Base-by-base conservation (phyloP, 1,140 invertebrate species). In the Drosophila virilis region DNA sequence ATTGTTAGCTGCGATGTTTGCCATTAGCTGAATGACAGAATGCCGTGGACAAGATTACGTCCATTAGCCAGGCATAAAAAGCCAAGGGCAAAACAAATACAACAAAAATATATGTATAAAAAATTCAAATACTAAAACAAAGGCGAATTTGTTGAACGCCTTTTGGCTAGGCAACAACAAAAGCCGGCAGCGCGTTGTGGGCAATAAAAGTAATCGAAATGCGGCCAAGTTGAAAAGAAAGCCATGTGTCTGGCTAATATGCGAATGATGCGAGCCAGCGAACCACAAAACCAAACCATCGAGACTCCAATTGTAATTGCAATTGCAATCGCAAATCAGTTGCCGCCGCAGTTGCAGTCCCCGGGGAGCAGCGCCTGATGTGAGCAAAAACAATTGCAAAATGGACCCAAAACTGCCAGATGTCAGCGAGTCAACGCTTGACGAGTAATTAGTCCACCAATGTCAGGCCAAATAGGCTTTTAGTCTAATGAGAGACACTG, bases 91-190 rank as follows among this genome's bases (percentile, higher is more conserved):
- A 2, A 52, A 51, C 28, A 54, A 43, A 61, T 40, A 42, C 17
- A 22, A 32, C 6, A n/a, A 38, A n/a, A 35, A 45, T 0, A n/a
- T 0, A n/a, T n/a, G 10, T 35, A 51, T 7, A 22, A 43, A 61
- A 12, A 32, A 40, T 3, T 35, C 22, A 9, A 28, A 50, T 8
- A 42, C 6, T 33, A n/a, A 12, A 45, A 48, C 13, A 48, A 48
- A 46, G n/a, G 62, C 13, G 32, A 58, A 35, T 66, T n/a, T 42
- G 54, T 9, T 15, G 55, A 59, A n/a, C 55, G 12, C 54, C 37
- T 42, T 72, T 17, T 67, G 83, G 82, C 71, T 86, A 81, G 73
- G 82, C 82, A 85, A 88, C 43, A 88, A 85, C 83, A 85, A 85
- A 74, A 58, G 72, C 66, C 1, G 43, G 58, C 48, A 48, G 13